Percentiles rank a stretch among this genome's conserved stretches.
phyloP scores from a whole-genome alignment of 2,797 vertebrate genomes.

The Luscinia megarhynchos region DNA sequence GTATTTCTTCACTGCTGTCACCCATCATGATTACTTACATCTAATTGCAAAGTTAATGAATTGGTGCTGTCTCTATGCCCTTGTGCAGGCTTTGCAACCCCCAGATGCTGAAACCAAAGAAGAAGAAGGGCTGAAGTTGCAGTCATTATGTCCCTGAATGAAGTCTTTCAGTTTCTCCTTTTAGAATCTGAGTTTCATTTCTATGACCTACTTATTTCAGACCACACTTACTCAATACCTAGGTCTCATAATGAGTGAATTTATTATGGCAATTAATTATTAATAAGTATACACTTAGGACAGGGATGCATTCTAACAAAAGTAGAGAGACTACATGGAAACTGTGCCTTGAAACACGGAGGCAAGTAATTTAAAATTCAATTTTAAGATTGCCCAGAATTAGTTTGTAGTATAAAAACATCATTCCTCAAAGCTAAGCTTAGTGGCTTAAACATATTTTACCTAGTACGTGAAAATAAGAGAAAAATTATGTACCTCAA shows the following conservation, averaged over 20 bases:
- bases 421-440: neutral
- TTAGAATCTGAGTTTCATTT: neutral
- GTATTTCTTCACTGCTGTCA: neutral
- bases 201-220: neutral
- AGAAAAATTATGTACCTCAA: neutral
- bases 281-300: neutral
- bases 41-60: neutral
- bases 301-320: neutral
- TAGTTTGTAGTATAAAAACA: neutral
- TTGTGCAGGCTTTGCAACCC: neutral
- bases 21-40: neutral
- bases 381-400: neutral
- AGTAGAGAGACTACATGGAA: neutral
- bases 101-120: neutral
- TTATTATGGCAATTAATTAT: neutral
- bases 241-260: neutral
- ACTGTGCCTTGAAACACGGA: neutral
- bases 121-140: neutral
- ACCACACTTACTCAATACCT: neutral
- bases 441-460: neutral
- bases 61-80: neutral
- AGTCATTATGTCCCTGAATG: neutral
- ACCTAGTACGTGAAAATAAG: neutral
- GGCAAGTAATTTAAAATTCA: neutral
- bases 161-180: neutral